Evolutionary conservation across 1,140 invertebrate genomes (phyloP).

Genomic region (Pissodes strobi): DNA sequence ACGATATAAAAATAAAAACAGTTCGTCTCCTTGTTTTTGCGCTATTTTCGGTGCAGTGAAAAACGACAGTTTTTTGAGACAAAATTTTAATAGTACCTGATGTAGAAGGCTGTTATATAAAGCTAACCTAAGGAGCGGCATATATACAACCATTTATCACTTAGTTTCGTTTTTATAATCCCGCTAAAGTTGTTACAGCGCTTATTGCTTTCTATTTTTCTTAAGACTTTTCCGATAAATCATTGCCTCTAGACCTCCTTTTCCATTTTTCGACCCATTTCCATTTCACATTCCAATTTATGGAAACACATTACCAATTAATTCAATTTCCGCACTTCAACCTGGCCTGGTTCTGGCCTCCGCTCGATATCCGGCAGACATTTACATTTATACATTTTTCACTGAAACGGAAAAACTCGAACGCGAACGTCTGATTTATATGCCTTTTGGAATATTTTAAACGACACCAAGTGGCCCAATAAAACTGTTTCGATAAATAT

Average conservation of each 20-base stretch:
- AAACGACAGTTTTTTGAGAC: too few species aligned
- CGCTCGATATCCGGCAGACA: constrained; percentile 23
- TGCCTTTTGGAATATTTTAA: constrained; percentile 28
- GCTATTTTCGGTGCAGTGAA: too few species aligned
- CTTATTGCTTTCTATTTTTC: not conserved
- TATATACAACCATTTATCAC: not conserved
- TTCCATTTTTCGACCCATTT: constrained; percentile 28
- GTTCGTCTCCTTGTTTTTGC: too few species aligned
- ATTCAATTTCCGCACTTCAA: constrained; percentile 37
- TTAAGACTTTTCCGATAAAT: constrained; percentile 6
- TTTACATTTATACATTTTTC: constrained; percentile 39
- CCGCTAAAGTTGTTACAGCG: not conserved
- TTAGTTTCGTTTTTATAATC: not conserved
- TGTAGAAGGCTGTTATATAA: too few species aligned
- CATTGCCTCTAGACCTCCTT: constrained; percentile 3
- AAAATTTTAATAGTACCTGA: too few species aligned
- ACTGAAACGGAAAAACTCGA: constrained; percentile 24
- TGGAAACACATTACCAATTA: constrained; percentile 39
- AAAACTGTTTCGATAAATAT: constrained; percentile 27
- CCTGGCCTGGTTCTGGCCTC: constrained; percentile 20
- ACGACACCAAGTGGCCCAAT: constrained; percentile 27
- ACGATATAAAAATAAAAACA: too few species aligned
- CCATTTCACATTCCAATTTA: constrained; percentile 29
- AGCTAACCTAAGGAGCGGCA: too few species aligned
- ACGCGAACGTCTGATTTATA: constrained; percentile 25